Percentiles rank a stretch among this genome's conserved stretches.
phyloP scores from a whole-genome alignment of 2,113 vertebrate genomes.

The Cololabis saira region DNA sequence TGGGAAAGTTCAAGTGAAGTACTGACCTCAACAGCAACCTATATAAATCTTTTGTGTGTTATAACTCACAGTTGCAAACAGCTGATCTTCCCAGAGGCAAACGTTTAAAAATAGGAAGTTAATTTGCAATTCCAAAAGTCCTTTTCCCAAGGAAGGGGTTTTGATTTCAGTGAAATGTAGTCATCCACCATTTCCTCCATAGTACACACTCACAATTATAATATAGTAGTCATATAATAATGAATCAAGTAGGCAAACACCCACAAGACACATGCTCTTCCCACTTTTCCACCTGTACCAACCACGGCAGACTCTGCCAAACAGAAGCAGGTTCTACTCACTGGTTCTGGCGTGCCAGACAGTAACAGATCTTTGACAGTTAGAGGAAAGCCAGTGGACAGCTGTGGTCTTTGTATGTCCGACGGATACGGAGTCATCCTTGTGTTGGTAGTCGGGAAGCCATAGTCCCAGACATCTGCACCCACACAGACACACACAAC shows the following conservation, averaged over 20 bases:
- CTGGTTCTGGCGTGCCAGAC: conserved; percentile 83
- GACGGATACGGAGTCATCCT: conserved; percentile 38
- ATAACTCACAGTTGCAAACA: not conserved
- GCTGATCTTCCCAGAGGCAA: conserved; percentile 8
- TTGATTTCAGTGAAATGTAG: too few species aligned
- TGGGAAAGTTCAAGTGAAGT: not conserved
- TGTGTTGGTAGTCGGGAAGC: conserved; percentile 63
- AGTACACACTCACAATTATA: conserved; percentile 7
- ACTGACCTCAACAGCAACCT: not conserved
- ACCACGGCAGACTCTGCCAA: not conserved
- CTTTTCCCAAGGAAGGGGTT: not conserved
- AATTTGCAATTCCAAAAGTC: conserved; percentile 29
- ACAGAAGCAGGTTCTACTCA: conserved; percentile 67
- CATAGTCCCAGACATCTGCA: conserved; percentile 84
- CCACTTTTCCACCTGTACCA: not conserved
- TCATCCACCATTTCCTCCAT: too few species aligned
- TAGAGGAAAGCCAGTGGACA: conserved; percentile 72
- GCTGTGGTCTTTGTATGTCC: conserved; percentile 29
- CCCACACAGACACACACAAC: conserved; percentile 25
- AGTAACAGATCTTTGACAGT: conserved; percentile 95
- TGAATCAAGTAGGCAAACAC: conserved; percentile 10
- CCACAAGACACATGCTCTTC: not conserved
- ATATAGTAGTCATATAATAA: conserved; percentile 12
- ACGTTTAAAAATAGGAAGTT: conserved; percentile 17
- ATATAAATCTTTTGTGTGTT: conserved; percentile 1